phyloP scores from a whole-genome alignment of 2,797 vertebrate species.

The Gymnodraco acuticeps region DNA sequence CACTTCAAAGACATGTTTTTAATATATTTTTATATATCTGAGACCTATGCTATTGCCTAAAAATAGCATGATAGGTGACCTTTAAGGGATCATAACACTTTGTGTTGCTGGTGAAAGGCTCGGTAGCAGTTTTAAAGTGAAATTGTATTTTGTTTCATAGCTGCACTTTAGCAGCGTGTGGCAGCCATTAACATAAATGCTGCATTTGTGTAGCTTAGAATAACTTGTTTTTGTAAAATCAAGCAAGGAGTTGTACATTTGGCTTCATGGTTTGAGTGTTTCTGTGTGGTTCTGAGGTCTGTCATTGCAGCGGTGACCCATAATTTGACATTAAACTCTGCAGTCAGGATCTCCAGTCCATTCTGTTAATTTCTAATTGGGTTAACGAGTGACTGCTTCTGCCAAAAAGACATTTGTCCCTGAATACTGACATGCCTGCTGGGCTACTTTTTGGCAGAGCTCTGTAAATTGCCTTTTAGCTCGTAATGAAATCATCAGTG shows the following conservation, averaged over 20 bases:
- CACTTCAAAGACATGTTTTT: no score
- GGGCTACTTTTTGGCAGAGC: conserved; percentile 49
- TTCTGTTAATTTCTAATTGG: conserved; percentile 56
- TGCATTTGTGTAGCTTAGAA: not conserved
- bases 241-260: not conserved
- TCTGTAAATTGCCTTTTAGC: conserved; percentile 47
- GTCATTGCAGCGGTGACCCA: conserved; percentile 1
- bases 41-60: no score
- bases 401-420: conserved; percentile 43
- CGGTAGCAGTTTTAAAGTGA: no score
- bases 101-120: not conserved
- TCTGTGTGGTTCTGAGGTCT: conserved; percentile 2
- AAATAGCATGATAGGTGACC: no score
- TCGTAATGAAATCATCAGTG: conserved; percentile 57
- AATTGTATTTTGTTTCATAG: not conserved
- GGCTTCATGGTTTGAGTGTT: not conserved
- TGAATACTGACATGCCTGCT: conserved; percentile 27
- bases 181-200: not conserved
- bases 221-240: not conserved
- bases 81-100: not conserved
- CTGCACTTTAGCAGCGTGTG: not conserved
- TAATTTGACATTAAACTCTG: conserved; percentile 49
- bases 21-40: no score
- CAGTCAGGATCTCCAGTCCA: conserved; percentile 29
- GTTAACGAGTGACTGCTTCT: conserved; percentile 43